These are phyloP conservation scores for Pyrrhia umbra DNA, from an alignment of 2,888 invertebrate species.

Conservation along the genomic window DNA sequence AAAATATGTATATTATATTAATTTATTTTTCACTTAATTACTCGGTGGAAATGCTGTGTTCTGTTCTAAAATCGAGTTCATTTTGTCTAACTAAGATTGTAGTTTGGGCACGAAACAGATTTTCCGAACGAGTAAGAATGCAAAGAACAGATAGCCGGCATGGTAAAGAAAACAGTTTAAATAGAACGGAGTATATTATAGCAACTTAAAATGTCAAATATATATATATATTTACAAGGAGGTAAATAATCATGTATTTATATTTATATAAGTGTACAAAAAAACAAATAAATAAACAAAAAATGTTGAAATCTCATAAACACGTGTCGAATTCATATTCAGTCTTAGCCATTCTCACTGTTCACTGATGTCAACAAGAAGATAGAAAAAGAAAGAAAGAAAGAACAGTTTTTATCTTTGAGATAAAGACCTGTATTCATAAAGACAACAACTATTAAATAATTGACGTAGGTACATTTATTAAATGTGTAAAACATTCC, in stretches of 20 bases:
- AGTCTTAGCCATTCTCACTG: constrained; percentile 71
- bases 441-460: constrained; percentile 1
- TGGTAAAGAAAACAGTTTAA: constrained; percentile 18
- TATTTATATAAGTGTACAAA: constrained; percentile 31
- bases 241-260: constrained; percentile 41
- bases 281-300: constrained; percentile 60
- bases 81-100: not conserved
- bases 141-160: constrained; percentile 39
- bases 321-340: constrained; percentile 67
- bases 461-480: not conserved
- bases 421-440: not conserved
- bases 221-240: constrained; percentile 55
- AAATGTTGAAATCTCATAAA: constrained; percentile 66
- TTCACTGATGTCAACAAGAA: constrained; percentile 43
- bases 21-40: constrained; percentile 1
- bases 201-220: constrained; percentile 21
- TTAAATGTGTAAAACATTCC: no score
- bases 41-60: constrained; percentile 23
- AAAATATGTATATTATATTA: constrained; percentile 2
- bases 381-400: not conserved
- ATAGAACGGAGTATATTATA: constrained; percentile 24
- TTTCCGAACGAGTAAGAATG: constrained; percentile 17
- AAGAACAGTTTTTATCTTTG: not conserved
- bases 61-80: not conserved
- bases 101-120: constrained; percentile 2